These are phyloP conservation scores for Gallinago paraguaiae DNA, from an alignment of 2,113 vertebrate genomes.

Conservation along the genomic window DNA sequence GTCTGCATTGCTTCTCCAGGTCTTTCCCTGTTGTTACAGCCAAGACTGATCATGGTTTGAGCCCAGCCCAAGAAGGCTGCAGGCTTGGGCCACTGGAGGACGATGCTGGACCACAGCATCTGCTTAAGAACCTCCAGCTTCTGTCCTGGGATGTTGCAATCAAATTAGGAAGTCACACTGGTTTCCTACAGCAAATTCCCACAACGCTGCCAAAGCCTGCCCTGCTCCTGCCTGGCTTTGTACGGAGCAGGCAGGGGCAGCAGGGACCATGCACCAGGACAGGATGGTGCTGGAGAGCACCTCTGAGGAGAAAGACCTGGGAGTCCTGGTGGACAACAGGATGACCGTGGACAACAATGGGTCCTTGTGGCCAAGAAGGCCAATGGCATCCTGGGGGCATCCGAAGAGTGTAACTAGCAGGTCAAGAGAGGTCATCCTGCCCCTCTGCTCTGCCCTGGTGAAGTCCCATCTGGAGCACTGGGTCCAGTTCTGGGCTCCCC, in stretches of 20 bases:
- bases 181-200: not conserved
- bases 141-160: not conserved
- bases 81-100: not conserved
- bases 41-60: fast-evolving
- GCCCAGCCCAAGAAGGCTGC: not conserved
- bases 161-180: not conserved
- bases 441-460: too few species aligned
- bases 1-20: not conserved
- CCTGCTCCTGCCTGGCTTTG: not conserved
- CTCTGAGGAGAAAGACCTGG: too few species aligned
- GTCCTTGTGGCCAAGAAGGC: too few species aligned
- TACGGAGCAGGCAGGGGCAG: not conserved
- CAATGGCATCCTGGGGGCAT: too few species aligned
- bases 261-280: not conserved
- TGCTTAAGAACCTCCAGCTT: not conserved
- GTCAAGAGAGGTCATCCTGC: too few species aligned
- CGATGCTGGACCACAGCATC: not conserved
- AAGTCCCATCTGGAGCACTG: too few species aligned
- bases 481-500: too few species aligned
- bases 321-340: too few species aligned
- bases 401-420: too few species aligned
- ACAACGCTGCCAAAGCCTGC: not conserved
- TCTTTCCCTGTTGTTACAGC: not conserved
- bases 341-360: too few species aligned
- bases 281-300: too few species aligned